A percentile compares a stretch with the other conserved stretches of the same genome.
Conservation (phyloP, 1,140 invertebrate species). For the Whitmania pigra region DNA sequence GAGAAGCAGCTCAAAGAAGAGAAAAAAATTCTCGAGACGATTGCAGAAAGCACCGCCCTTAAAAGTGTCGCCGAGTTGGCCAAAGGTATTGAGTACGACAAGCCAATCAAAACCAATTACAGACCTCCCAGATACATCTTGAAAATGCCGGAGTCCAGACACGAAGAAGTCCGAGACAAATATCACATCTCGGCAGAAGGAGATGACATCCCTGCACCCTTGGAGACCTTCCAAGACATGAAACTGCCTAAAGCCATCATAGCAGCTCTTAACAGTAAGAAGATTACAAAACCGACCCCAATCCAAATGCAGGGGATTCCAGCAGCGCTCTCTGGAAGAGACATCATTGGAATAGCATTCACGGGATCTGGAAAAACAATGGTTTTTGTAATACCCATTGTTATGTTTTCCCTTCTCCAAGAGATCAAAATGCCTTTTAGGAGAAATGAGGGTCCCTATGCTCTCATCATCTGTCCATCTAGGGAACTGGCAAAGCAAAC, state of each 20-base stretch:
- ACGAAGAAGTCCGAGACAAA: conserved; percentile 66
- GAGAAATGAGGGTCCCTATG: conserved; percentile 89
- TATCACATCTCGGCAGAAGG: conserved; percentile 85
- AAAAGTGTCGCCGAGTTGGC: conserved; percentile 90
- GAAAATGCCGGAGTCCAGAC: conserved; percentile 53
- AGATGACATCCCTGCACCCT: conserved; percentile 76
- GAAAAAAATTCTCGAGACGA: conserved; percentile 90
- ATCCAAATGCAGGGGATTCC: conserved; percentile 99
- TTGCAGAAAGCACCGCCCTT: conserved; percentile 85
- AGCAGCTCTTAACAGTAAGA: conserved; percentile 62
- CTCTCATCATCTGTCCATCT: conserved; percentile 91
- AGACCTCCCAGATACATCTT: conserved; percentile 65
- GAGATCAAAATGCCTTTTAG: conserved; percentile 80
- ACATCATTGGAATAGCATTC: conserved; percentile 98
- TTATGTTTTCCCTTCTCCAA: conserved; percentile 95
- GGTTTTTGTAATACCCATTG: conserved; percentile 86
- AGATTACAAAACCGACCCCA: conserved; percentile 76
- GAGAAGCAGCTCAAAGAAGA: conserved; percentile 92
- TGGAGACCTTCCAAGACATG: conserved; percentile 81
- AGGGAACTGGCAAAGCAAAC: conserved; percentile 95
- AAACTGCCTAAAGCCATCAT: conserved; percentile 79
- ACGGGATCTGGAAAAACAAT: conserved; percentile 96
- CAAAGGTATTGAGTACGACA: conserved; percentile 90
- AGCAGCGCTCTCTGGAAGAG: conserved; percentile 78
- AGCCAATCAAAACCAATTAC: conserved; percentile 95